These are phyloP conservation scores for Poeciliopsis turrubarensis DNA, from an alignment of 2,113 vertebrate genomes.

Conservation along the genomic window DNA sequence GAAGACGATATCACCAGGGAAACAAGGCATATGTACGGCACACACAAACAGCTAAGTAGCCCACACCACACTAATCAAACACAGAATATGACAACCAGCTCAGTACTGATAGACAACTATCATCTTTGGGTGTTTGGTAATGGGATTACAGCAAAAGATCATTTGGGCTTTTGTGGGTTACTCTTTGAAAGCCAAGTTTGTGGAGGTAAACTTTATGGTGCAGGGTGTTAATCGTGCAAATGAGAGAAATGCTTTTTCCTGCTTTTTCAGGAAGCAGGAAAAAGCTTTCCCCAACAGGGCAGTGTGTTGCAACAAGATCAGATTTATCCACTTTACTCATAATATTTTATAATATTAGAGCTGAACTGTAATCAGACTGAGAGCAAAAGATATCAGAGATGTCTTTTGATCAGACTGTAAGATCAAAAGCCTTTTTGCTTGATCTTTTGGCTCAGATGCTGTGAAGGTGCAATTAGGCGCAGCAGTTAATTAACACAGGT, in stretches of 20 bases:
- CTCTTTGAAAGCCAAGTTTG: neutral
- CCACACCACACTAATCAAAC: neutral
- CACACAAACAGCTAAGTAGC: neutral
- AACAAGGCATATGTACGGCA: neutral
- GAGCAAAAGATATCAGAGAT: neutral
- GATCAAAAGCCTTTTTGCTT: neutral
- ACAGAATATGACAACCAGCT: neutral
- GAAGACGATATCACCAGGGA: slow-evolving; percentile 5
- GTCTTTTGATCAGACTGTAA: neutral
- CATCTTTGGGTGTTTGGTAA: neutral
- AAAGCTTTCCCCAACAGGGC: neutral
- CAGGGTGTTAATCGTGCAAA: neutral
- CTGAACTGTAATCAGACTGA: neutral
- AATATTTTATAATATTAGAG: neutral
- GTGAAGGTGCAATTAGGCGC: neutral
- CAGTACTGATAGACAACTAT: neutral
- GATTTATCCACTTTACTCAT: neutral
- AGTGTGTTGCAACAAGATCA: neutral
- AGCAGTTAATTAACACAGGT: slow-evolving; percentile 1
- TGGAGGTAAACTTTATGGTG: neutral
- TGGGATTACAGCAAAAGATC: neutral
- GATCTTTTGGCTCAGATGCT: neutral
- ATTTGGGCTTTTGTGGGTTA: neutral
- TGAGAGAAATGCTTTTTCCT: neutral
- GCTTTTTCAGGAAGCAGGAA: neutral